phyloP scores from a whole-genome alignment of 2,797 vertebrate genomes.

The Percopsis omiscomaycus region DNA sequence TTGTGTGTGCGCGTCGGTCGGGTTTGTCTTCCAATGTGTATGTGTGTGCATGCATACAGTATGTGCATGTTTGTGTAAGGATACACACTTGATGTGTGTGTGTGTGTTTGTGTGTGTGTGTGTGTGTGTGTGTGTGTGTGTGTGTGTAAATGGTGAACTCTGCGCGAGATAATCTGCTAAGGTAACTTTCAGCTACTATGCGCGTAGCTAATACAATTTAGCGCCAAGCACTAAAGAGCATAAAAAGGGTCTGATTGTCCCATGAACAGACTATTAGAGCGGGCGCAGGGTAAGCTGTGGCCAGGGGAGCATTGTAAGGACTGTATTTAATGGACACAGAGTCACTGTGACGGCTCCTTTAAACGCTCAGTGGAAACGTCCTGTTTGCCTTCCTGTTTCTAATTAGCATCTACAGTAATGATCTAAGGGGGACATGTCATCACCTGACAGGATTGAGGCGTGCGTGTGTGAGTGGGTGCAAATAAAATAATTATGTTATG shows the following conservation, averaged over 20 bases:
- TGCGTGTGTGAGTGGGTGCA: conserved; percentile 18
- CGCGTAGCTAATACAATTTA: no score
- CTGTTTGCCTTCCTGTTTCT: conserved; percentile 63
- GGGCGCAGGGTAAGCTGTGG: conserved; percentile 36
- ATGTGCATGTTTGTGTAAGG: conserved; percentile 3
- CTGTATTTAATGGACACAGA: conserved; percentile 41
- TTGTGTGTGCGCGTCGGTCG: conserved; percentile 2
- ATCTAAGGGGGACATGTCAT: conserved; percentile 43
- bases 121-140: conserved; percentile 8
- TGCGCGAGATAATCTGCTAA: not conserved
- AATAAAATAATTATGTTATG: conserved; percentile 17
- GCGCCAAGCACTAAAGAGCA: conserved; percentile 1
- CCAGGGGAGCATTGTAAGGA: conserved; percentile 22
- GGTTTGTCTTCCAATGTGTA: conserved; percentile 4
- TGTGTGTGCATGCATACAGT: conserved; percentile 6
- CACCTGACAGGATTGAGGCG: conserved; percentile 32
- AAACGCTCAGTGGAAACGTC: conserved; percentile 48
- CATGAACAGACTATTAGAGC: conserved; percentile 16
- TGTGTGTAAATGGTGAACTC: not conserved
- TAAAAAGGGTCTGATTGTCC: conserved; percentile 29
- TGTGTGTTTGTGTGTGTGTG: not conserved
- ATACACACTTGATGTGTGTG: not conserved
- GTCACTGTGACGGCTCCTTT: conserved; percentile 65
- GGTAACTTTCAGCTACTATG: not conserved
- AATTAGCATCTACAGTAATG: conserved; percentile 66